Evolutionary conservation across 2,888 invertebrate genomes (phyloP).

Genomic region (Zele albiditarsus): DNA sequence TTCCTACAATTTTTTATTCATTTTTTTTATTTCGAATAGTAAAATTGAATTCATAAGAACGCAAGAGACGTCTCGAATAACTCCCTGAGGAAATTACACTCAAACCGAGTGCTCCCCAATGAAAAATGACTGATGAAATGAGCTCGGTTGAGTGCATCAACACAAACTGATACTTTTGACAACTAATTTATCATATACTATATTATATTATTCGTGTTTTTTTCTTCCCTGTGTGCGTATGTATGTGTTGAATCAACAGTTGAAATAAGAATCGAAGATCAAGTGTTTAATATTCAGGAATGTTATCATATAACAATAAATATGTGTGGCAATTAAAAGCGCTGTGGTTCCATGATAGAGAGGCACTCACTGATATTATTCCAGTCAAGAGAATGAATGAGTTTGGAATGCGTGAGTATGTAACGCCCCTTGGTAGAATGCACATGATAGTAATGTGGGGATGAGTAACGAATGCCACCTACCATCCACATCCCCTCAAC

Average conservation of each 20-base stretch:
- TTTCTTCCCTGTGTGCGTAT: too few species aligned
- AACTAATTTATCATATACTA: not conserved
- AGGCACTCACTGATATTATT: conserved; percentile 27
- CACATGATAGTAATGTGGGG: not conserved
- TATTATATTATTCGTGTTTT: not conserved
- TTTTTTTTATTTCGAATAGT: conserved; percentile 8
- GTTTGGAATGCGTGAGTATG: not conserved
- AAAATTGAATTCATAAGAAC: conserved; percentile 32
- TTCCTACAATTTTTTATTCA: not conserved
- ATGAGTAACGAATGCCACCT: not conserved
- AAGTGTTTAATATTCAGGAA: not conserved
- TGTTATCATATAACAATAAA: not conserved
- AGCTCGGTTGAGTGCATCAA: not conserved
- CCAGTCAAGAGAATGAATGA: not conserved
- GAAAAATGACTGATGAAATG: conserved; percentile 28
- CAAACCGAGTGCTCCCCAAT: conserved; percentile 21
- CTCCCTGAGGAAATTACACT: conserved; percentile 38
- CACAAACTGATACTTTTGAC: not conserved
- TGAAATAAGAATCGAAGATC: not conserved
- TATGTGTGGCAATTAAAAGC: conserved; percentile 44
- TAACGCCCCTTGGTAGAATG: not conserved
- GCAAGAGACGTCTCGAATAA: conserved; percentile 33
- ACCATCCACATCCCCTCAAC: not conserved
- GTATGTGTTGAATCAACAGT: not conserved
- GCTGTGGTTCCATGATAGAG: conserved; percentile 18